phyloP scores from a whole-genome alignment of 2,888 invertebrate genomes.

The Parthenolecanium corni region DNA sequence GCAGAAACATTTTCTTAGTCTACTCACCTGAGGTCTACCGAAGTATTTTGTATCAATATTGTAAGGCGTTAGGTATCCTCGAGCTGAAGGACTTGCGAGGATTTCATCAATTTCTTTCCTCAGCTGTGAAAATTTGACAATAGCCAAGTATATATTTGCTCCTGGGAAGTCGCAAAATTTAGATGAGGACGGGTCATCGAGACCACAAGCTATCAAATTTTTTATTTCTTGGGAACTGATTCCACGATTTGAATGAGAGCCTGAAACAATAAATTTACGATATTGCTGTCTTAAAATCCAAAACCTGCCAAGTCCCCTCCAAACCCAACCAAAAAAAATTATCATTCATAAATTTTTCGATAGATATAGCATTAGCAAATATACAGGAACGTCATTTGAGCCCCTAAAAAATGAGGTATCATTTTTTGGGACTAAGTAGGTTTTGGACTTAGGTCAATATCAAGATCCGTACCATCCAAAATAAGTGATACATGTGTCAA shows the following conservation, averaged over 20 bases:
- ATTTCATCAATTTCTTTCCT: constrained; percentile 11
- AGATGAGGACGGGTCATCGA: neutral
- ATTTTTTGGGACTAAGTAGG: too few relatives aligned
- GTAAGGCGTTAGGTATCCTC: constrained; percentile 6
- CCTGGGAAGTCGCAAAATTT: constrained; percentile 10
- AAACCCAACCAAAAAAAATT: too few relatives aligned
- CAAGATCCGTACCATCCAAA: neutral
- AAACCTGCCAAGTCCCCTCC: too few relatives aligned
- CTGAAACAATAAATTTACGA: too few relatives aligned
- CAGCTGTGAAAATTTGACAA: neutral
- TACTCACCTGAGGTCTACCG: neutral
- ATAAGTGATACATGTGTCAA: constrained; percentile 36
- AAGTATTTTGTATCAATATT: constrained; percentile 8
- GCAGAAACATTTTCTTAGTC: neutral
- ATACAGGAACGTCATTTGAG: too few relatives aligned
- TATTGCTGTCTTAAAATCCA: too few relatives aligned
- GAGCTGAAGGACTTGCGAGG: neutral
- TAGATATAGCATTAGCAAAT: too few relatives aligned
- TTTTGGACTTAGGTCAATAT: too few relatives aligned
- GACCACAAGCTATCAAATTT: constrained; percentile 3
- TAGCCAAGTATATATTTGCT: neutral
- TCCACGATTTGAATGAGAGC: neutral
- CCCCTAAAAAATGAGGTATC: too few relatives aligned
- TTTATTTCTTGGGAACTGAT: neutral
- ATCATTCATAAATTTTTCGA: too few relatives aligned